Conservation (phyloP, 2,797 vertebrate species). For the Anguilla obscura region DNA sequence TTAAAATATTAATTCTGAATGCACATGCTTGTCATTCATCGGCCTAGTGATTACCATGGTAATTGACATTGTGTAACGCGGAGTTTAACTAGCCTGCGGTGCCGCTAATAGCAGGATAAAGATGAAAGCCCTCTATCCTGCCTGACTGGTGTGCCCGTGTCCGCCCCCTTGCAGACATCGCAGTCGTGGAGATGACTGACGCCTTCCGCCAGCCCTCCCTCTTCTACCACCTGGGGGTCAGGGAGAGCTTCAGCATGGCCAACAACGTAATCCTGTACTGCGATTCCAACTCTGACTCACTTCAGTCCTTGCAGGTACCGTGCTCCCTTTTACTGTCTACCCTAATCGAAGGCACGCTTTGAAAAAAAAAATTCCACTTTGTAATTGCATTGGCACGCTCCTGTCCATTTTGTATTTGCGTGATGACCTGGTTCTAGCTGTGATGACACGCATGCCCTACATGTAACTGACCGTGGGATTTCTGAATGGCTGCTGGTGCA, state of each 20-base stretch:
- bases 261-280: slow-evolving; percentile 99
- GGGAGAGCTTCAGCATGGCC: slow-evolving; percentile 99
- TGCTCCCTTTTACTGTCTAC: neutral
- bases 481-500: slow-evolving; percentile 36
- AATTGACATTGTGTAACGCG: neutral
- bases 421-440: slow-evolving; percentile 48
- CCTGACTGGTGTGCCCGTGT: neutral
- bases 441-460: slow-evolving; percentile 25
- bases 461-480: neutral
- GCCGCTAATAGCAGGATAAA: neutral
- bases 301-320: slow-evolving; percentile 92
- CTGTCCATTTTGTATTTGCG: neutral
- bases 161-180: slow-evolving; percentile 79
- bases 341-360: neutral
- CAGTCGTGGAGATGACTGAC: slow-evolving; percentile 96
- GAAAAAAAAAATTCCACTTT: neutral
- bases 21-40: neutral
- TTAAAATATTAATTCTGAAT: neutral
- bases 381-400: neutral
- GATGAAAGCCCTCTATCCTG: neutral
- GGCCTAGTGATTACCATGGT: neutral
- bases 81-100: neutral
- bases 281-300: slow-evolving; percentile 87
- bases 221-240: slow-evolving; percentile 95
- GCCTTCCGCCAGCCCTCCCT: slow-evolving; percentile 95